These are phyloP conservation scores for Trisateles emortualis DNA, from an alignment of 2,888 invertebrate genomes.

Conservation along the genomic window DNA sequence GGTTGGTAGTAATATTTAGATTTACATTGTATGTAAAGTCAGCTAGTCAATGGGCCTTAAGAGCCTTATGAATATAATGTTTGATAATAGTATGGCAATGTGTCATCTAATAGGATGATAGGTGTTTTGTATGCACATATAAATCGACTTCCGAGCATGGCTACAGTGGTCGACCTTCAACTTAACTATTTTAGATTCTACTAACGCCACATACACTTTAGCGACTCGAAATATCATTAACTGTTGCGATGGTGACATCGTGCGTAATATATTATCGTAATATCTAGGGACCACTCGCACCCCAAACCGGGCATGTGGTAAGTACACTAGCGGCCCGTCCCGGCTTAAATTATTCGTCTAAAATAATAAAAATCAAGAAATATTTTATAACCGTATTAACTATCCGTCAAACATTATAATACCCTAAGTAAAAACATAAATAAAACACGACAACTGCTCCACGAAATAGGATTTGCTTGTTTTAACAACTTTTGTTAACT, in stretches of 20 bases:
- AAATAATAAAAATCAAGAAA: not conserved
- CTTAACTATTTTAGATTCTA: conserved; percentile 55
- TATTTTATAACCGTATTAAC: not conserved
- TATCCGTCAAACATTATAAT: not conserved
- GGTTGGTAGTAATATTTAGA: conserved; percentile 8
- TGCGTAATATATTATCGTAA: not conserved
- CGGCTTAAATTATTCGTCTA: too few species aligned
- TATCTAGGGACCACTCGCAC: too few species aligned
- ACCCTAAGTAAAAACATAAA: conserved; percentile 6
- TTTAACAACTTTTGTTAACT: conserved; percentile 26
- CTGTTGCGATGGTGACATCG: not conserved
- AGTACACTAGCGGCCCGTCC: too few species aligned
- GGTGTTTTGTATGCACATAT: conserved; percentile 53
- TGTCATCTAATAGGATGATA: conserved; percentile 38
- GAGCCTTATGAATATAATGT: conserved; percentile 29
- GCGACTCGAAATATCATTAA: conserved; percentile 17
- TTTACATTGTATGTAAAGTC: conserved; percentile 39
- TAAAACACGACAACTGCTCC: conserved; percentile 6
- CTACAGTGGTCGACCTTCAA: conserved; percentile 52
- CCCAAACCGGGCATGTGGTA: too few species aligned
- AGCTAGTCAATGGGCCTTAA: conserved; percentile 17
- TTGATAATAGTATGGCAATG: conserved; percentile 37
- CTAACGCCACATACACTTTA: conserved; percentile 16
- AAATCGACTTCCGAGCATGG: conserved; percentile 41
- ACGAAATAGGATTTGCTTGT: conserved; percentile 22